Evolutionary conservation across 2,797 vertebrate genomes (phyloP).

Genomic region (Sorex maritimensis): DNA sequence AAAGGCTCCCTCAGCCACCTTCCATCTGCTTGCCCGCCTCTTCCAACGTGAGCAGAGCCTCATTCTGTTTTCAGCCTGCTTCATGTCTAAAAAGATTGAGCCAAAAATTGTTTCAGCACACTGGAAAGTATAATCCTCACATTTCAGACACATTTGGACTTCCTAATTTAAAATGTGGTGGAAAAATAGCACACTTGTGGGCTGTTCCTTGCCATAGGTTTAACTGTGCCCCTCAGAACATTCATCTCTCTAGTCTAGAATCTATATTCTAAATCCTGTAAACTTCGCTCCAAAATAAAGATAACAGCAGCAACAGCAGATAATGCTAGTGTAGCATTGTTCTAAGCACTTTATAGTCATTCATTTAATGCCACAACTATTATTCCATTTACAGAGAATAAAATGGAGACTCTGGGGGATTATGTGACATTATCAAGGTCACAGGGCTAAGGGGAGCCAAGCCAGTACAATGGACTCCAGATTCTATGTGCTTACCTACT

Average conservation of each 20-base stretch:
- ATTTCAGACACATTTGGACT: conserved; percentile 80
- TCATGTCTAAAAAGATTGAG: conserved; percentile 75
- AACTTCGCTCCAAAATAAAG: conserved; percentile 66
- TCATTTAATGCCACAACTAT: conserved; percentile 33
- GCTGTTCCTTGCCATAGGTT: conserved; percentile 73
- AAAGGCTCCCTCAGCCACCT: conserved; percentile 74
- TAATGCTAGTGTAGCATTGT: neutral
- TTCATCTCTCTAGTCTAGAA: conserved; percentile 61
- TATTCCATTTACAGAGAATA: conserved; percentile 54
- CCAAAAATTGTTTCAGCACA: conserved; percentile 71
- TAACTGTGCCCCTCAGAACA: conserved; percentile 60
- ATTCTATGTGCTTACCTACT: conserved; percentile 5
- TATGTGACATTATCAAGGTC: conserved; percentile 22
- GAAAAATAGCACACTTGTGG: conserved; percentile 80
- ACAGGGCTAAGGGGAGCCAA: neutral
- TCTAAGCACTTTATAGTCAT: conserved; percentile 19
- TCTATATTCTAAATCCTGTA: neutral
- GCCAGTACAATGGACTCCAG: neutral
- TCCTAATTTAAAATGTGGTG: conserved; percentile 78
- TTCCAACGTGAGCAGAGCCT: conserved; percentile 67
- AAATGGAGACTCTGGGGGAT: conserved; percentile 20
- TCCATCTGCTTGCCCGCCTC: conserved; percentile 80
- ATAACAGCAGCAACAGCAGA: neutral
- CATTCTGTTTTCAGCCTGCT: conserved; percentile 59
- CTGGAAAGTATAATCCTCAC: conserved; percentile 75